Conservation (phyloP, 1,140 invertebrate genomes). For the Apis dorsata region DNA sequence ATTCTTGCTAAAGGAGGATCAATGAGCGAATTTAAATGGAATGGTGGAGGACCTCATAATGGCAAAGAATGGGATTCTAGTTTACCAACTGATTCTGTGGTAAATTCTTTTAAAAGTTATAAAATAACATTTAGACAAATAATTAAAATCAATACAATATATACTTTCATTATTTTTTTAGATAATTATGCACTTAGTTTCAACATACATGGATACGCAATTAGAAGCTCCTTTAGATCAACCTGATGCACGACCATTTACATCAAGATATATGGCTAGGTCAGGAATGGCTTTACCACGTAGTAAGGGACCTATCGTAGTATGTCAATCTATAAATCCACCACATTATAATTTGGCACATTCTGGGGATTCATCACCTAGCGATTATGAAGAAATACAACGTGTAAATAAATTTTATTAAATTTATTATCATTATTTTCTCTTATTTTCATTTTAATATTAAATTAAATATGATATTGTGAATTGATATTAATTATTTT, state of each 20-base stretch:
- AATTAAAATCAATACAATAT: slow-evolving; percentile 18
- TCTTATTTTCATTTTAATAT: too few species aligned
- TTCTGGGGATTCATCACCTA: slow-evolving; percentile 81
- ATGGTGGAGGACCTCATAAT: slow-evolving; percentile 86
- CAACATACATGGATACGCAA: slow-evolving; percentile 90
- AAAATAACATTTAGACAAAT: background rate
- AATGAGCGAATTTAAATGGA: slow-evolving; percentile 91
- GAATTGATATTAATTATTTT: background rate
- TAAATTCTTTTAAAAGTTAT: slow-evolving; percentile 70
- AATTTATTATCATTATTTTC: background rate
- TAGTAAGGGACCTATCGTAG: slow-evolving; percentile 79
- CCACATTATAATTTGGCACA: slow-evolving; percentile 87
- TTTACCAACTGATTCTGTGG: slow-evolving; percentile 89
- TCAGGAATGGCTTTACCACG: slow-evolving; percentile 75
- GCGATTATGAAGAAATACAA: slow-evolving; percentile 81
- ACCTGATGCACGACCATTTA: slow-evolving; percentile 89
- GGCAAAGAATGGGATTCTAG: slow-evolving; percentile 89
- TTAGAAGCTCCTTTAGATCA: slow-evolving; percentile 87
- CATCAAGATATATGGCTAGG: slow-evolving; percentile 78
- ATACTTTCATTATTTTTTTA: slow-evolving; percentile 73
- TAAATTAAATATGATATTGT: too few species aligned
- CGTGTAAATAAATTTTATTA: slow-evolving; percentile 79
- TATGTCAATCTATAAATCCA: slow-evolving; percentile 83
- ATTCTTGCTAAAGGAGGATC: slow-evolving; percentile 88
- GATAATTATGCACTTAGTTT: slow-evolving; percentile 91